These are phyloP conservation scores for Siniperca obscura DNA, from an alignment of 2,797 vertebrate species.

Conservation along the genomic window DNA sequence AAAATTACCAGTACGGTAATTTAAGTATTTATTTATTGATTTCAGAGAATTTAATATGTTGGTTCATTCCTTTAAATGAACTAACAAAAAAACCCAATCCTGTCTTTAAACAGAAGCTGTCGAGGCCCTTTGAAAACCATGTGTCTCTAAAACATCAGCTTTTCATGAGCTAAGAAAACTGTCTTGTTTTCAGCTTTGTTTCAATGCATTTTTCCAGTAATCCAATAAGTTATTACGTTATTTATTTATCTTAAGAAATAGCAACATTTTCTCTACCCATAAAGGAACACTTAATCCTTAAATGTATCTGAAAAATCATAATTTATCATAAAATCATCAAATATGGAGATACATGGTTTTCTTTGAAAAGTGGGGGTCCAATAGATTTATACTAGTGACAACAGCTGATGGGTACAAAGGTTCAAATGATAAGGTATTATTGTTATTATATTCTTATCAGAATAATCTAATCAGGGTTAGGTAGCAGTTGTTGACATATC, in stretches of 20 bases:
- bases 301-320: no score
- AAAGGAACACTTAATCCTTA: no score
- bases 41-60: background rate
- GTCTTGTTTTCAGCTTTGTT: background rate
- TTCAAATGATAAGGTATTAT: background rate
- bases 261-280: no score
- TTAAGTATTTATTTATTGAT: slow-evolving; percentile 13
- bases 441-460: background rate
- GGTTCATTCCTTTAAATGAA: no score
- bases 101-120: background rate
- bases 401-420: background rate
- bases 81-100: no score
- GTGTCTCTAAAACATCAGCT: background rate
- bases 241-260: background rate
- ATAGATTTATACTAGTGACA: background rate
- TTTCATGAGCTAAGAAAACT: background rate
- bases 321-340: no score
- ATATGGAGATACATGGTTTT: no score
- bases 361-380: background rate
- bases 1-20: background rate
- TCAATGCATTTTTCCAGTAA: background rate
- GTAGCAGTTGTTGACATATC: background rate
- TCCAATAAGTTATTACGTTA: background rate
- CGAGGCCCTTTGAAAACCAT: background rate
- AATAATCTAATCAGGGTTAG: background rate